Evolutionary conservation across 2,797 vertebrate species (phyloP), one percentile per base, ranked within the genome.

Genomic region (Clarias platycephalus): DNA sequence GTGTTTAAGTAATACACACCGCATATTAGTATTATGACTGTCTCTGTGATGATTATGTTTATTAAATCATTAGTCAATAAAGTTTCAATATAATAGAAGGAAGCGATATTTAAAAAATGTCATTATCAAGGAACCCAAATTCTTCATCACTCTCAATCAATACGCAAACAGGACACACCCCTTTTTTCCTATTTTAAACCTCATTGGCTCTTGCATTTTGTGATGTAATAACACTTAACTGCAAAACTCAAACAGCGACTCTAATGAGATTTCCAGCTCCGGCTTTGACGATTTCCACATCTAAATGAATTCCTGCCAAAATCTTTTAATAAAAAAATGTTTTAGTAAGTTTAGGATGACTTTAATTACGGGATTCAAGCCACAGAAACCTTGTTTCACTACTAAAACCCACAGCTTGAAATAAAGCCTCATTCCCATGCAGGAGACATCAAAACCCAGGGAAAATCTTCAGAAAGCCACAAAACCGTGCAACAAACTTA

Each of bases 351-450:
- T 66, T 49, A 66, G 78, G 37, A 40, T 49, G 60, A 80, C 60
- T 64, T 80, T 49, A 80, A 80, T 66, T 44, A 53, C 0, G 13
- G 12, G 34, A 49, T 80, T 40, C 28, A 66, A 80, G 78, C n/a
- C 37, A 26, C 26, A 80, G 37, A 44, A 64, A 80, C 60, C 9
- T 10, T 64, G 18, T 40, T 18, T 44, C 16, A 26, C 58, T 12
- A 28, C 34, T 66, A n/a, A 62, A 80, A 80, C 79, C 62, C 63
- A 24, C 79, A 80, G 44, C 63, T 49, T 28, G 44, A 67, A 66
- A 66, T 53, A 66, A 28, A 67, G 24, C 9, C 20, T 79, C 60
- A 44, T 63, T 80, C 58, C 77, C 77, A 63, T n/a, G 77, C 80
- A 70, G 28, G 63, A 57, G 67, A 71, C 12, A n/a, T 49, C 77